Conservation (phyloP, 2,888 invertebrate species). For the Caenorhabditis uteleia region DNA sequence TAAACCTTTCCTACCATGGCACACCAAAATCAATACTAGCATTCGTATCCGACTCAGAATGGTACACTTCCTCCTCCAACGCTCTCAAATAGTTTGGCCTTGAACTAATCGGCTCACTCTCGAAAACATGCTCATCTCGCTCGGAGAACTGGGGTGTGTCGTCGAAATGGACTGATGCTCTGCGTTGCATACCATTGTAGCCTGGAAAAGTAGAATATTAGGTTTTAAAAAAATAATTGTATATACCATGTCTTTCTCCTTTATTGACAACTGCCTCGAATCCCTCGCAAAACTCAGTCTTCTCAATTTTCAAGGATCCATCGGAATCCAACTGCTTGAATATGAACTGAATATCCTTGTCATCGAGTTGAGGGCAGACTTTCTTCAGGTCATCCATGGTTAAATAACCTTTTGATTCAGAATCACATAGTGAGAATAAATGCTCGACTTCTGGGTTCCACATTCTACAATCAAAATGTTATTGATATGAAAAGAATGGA, state of each 20-base stretch:
- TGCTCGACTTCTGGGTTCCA: slow-evolving; percentile 41
- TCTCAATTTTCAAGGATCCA: slow-evolving; percentile 59
- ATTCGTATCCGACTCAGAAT: slow-evolving; percentile 51
- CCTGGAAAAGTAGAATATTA: slow-evolving; percentile 19
- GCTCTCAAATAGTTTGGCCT: slow-evolving; percentile 21
- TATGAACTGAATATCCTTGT: slow-evolving; percentile 58
- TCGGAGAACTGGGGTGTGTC: slow-evolving; percentile 9
- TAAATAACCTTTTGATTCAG: slow-evolving; percentile 67
- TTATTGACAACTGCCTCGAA: slow-evolving; percentile 64
- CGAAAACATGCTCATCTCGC: slow-evolving; percentile 40
- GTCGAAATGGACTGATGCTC: slow-evolving; percentile 40
- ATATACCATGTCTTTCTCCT: slow-evolving; percentile 53
- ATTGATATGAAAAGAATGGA: too few species aligned
- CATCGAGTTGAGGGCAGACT: slow-evolving; percentile 70
- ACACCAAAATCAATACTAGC: slow-evolving; percentile 50
- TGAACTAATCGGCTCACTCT: slow-evolving; percentile 25
- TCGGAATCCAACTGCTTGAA: slow-evolving; percentile 59
- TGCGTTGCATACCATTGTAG: slow-evolving; percentile 48
- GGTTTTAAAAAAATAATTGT: neutral
- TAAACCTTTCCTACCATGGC: slow-evolving; percentile 42
- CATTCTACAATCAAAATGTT: too few species aligned
- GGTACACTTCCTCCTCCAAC: slow-evolving; percentile 48
- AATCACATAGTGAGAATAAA: slow-evolving; percentile 44
- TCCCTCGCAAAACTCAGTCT: slow-evolving; percentile 70
- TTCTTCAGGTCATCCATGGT: slow-evolving; percentile 70